Conservation (phyloP, 2,797 vertebrate species). For the Schizopygopsis pylzovi region DNA sequence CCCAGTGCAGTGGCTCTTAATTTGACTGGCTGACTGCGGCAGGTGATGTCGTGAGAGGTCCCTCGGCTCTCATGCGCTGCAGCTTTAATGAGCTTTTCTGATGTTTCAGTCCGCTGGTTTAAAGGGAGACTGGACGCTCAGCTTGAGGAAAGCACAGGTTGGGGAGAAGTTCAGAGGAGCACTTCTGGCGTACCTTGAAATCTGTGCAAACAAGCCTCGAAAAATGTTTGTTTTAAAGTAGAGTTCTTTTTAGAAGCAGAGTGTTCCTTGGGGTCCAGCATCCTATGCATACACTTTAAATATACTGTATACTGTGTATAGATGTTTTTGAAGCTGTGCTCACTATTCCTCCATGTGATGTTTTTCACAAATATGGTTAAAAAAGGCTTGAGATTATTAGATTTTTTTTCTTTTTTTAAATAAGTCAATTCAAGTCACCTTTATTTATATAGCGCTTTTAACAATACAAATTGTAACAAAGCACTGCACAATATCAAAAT, state of each 20-base stretch:
- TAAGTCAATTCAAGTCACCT: too few relatives aligned
- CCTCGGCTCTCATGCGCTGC: constrained; percentile 58
- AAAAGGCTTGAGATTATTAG: background rate
- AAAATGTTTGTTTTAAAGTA: constrained; percentile 58
- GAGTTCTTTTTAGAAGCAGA: constrained; percentile 61
- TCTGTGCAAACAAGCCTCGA: constrained; percentile 67
- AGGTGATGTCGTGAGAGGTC: constrained; percentile 59
- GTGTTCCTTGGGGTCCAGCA: constrained; percentile 61
- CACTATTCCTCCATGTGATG: constrained; percentile 35
- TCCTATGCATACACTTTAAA: background rate
- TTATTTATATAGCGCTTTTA: too few relatives aligned
- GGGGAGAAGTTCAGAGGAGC: constrained; percentile 49
- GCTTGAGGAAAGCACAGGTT: constrained; percentile 57
- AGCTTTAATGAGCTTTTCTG: constrained; percentile 64
- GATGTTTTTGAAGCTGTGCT: constrained; percentile 5
- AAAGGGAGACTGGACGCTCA: constrained; percentile 51
- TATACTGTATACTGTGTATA: background rate
- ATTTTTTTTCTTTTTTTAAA: background rate
- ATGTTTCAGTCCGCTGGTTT: constrained; percentile 59
- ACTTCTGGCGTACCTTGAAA: constrained; percentile 70
- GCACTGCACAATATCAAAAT: too few relatives aligned
- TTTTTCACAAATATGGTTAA: background rate
- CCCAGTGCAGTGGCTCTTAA: constrained; percentile 57
- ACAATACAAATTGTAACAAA: too few relatives aligned
- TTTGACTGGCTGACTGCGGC: constrained; percentile 56